Evolutionary conservation across 1,140 invertebrate species (phyloP).

Genomic region (Conus ventricosus): DNA sequence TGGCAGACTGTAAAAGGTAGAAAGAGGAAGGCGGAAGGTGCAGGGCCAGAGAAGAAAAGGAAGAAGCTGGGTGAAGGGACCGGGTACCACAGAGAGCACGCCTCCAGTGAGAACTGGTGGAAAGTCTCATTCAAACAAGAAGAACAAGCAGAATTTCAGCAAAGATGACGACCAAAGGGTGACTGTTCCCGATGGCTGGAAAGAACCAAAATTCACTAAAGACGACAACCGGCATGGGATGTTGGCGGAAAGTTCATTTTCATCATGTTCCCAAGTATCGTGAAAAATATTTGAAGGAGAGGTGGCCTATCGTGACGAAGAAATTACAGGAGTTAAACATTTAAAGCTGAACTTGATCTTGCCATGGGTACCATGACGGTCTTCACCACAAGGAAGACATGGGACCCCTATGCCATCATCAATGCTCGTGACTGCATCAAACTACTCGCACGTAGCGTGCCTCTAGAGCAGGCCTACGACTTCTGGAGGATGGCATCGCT

Average conservation of each 20-base stretch:
- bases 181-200: conserved; percentile 78
- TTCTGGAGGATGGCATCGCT: conserved; percentile 89
- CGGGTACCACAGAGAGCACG: no score
- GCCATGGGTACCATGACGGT: conserved; percentile 97
- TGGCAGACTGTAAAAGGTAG: neutral
- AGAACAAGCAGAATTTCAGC: no score
- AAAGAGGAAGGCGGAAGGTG: neutral
- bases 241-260: conserved; percentile 86
- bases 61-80: no score
- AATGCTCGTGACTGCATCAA: conserved; percentile 98
- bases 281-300: conserved; percentile 96
- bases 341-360: conserved; percentile 95
- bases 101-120: no score
- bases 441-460: conserved; percentile 95
- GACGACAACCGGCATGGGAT: conserved; percentile 93
- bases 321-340: conserved; percentile 81
- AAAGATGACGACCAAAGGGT: conserved; percentile 56
- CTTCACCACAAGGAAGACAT: conserved; percentile 96
- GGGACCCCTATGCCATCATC: conserved; percentile 98
- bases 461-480: conserved; percentile 89
- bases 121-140: no score
- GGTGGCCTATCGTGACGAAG: conserved; percentile 96
- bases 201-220: conserved; percentile 91
- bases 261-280: conserved; percentile 93
- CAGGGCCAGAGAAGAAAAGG: neutral